Base-by-base conservation (phyloP, 2,888 invertebrate genomes). In the Toxonevra muliebris region DNA sequence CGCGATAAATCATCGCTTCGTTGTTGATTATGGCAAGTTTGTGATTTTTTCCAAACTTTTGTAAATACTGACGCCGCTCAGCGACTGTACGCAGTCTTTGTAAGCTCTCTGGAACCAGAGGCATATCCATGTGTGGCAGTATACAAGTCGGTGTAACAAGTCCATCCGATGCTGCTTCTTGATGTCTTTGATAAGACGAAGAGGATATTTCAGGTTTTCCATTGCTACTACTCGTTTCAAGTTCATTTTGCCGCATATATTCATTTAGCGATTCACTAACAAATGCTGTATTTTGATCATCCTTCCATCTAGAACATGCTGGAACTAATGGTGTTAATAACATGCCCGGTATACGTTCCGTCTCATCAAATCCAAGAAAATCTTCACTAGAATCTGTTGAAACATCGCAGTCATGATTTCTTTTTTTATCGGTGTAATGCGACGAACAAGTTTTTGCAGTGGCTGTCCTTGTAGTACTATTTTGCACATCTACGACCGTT, bases 21-120 rank as follows among this genome's bases (percentile, higher is more conserved):
- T 85, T 86, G 70, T 86, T 86, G 40, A 86, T 84, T 17, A 86
- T 82, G 10, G 81, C 77, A 71, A 83, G 79, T 58, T 83, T 85
- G n/a, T 80, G 75, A 66, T 80, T 82, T 68, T 78, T 80, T 0
- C 75, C 81, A 20, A 75, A 80, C 50, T 75, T 76, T 72, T 86
- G 85, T 50, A 88, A 73, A 68, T 87, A 82, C 61, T 79, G 79
- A 10, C 88, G 81, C 66, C 88, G 86, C 74, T 88, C 88, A 0
- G 88, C 88, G 2, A 88, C 84, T 0, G 88, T 88, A 70, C 88
- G 86, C 2, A 88, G 81, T 67, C 87, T 86, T 20, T 82, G 79
- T 12, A 81, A 70, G 48, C 81, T 80, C 15, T 80, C 82, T 12
- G 84, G 84, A 2, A 82, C 78, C 9, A 77, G 76, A 9, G 84